Conservation (phyloP, 1,140 invertebrate species). For the Charaxes varanes region DNA sequence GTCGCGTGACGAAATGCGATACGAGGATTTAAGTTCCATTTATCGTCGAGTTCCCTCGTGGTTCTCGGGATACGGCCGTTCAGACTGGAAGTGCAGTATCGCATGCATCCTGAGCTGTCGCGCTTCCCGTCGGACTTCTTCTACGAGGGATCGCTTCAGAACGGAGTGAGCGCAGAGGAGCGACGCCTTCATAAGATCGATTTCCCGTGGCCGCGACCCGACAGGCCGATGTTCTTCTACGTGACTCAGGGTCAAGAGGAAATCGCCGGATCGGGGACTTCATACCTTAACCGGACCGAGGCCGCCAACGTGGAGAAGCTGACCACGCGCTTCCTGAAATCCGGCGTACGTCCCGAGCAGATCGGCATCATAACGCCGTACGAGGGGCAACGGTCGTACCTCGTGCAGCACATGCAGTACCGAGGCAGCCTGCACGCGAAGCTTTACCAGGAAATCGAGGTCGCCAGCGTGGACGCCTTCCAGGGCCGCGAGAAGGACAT, state of each 20-base stretch:
- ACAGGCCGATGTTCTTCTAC: constrained; percentile 99
- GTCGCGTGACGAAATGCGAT: too few species aligned
- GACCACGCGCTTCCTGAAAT: constrained; percentile 93
- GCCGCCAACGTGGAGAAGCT: constrained; percentile 99
- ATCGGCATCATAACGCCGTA: constrained; percentile 99
- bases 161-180: constrained; percentile 98
- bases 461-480: constrained; percentile 99
- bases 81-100: constrained; percentile 97
- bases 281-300: constrained; percentile 98
- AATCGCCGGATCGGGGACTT: constrained; percentile 98
- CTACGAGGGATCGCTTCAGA: constrained; percentile 98
- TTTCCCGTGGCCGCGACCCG: constrained; percentile 97
- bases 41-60: too few species aligned
- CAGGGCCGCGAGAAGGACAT: constrained; percentile 98
- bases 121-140: constrained; percentile 99
- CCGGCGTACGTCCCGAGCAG: constrained; percentile 97
- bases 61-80: constrained; percentile 97
- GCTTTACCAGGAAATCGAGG: constrained; percentile 98
- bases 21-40: too few species aligned
- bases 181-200: constrained; percentile 92
- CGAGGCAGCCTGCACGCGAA: constrained; percentile 97
- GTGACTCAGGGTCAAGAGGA: constrained; percentile 99
- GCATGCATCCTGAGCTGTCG: constrained; percentile 98
- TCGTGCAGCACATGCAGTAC: constrained; percentile 99
- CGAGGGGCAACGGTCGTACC: constrained; percentile 97